Evolutionary conservation across 2,113 vertebrate genomes (phyloP).

Genomic region (Polypterus senegalus): DNA sequence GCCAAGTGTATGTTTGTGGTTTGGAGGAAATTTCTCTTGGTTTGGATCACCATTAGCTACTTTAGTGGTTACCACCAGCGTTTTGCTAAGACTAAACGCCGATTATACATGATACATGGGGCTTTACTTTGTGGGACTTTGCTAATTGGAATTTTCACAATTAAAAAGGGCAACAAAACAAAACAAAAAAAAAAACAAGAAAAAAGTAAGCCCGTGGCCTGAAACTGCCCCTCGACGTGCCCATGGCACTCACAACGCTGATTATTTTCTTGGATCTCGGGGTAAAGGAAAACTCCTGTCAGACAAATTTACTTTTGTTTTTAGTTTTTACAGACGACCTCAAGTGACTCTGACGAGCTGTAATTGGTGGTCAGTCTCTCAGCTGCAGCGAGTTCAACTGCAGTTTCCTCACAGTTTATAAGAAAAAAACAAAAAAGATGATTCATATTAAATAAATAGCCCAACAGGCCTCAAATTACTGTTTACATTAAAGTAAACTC

Average conservation of each 20-base stretch:
- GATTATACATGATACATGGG: background rate
- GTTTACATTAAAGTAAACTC: slow-evolving; percentile 38
- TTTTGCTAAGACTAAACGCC: slow-evolving; percentile 1
- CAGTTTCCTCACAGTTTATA: background rate
- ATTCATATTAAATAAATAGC: background rate
- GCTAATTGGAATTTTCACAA: slow-evolving; percentile 5
- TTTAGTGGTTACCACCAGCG: slow-evolving; percentile 6
- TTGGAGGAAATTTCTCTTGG: slow-evolving; percentile 39
- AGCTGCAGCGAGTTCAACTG: slow-evolving; percentile 1
- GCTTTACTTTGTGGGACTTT: slow-evolving; percentile 1
- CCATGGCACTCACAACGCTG: background rate
- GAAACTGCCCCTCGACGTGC: background rate
- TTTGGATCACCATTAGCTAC: slow-evolving; percentile 36
- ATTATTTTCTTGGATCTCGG: background rate
- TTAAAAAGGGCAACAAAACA: background rate
- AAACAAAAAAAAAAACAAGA: background rate
- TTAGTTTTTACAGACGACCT: slow-evolving; percentile 3
- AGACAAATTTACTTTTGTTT: slow-evolving; percentile 1
- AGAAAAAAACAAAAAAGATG: too few relatives aligned
- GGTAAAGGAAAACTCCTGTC: slow-evolving; percentile 1
- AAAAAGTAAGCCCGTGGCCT: background rate
- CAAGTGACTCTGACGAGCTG: background rate
- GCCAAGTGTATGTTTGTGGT: slow-evolving; percentile 42
- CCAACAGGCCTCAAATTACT: slow-evolving; percentile 20
- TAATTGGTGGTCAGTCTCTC: slow-evolving; percentile 8